Evolutionary conservation across 2,888 invertebrate genomes (phyloP).

Genomic region (Dichetophora obliterata): DNA sequence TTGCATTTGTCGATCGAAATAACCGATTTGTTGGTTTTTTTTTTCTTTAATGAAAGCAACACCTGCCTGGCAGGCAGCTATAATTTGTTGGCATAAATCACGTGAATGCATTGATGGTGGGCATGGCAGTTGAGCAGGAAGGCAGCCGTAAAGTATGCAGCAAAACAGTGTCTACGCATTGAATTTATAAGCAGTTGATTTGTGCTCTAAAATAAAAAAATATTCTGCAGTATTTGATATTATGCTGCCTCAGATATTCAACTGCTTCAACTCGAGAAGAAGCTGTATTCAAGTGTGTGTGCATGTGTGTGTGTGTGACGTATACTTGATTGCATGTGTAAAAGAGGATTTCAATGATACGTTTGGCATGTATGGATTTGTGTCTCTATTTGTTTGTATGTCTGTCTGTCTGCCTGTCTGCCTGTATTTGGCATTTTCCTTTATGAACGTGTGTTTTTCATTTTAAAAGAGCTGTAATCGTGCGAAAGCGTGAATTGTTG

Average conservation of each 20-base stretch:
- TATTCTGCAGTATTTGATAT: background rate
- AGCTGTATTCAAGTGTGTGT: too few species aligned
- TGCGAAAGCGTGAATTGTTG: background rate
- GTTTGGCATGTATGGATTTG: background rate
- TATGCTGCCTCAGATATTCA: background rate
- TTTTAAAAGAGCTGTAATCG: too few species aligned
- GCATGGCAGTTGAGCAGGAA: background rate
- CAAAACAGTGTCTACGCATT: background rate
- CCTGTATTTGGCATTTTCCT: background rate
- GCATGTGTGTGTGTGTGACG: background rate
- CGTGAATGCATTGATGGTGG: background rate
- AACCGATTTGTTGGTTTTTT: background rate
- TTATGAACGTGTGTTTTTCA: background rate
- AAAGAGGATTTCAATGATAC: background rate
- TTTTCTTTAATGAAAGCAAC: slow-evolving; percentile 24
- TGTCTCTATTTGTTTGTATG: background rate
- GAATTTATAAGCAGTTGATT: slow-evolving; percentile 8
- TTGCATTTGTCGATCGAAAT: background rate
- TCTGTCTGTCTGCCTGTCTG: background rate
- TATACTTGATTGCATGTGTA: background rate
- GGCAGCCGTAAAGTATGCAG: background rate
- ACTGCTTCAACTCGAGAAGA: background rate
- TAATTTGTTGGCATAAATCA: slow-evolving; percentile 36
- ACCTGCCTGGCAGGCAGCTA: slow-evolving; percentile 17
- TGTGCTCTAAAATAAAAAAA: background rate